Base-by-base conservation (phyloP, 2,888 invertebrate genomes). In the Bembecia ichneumoniformis region DNA sequence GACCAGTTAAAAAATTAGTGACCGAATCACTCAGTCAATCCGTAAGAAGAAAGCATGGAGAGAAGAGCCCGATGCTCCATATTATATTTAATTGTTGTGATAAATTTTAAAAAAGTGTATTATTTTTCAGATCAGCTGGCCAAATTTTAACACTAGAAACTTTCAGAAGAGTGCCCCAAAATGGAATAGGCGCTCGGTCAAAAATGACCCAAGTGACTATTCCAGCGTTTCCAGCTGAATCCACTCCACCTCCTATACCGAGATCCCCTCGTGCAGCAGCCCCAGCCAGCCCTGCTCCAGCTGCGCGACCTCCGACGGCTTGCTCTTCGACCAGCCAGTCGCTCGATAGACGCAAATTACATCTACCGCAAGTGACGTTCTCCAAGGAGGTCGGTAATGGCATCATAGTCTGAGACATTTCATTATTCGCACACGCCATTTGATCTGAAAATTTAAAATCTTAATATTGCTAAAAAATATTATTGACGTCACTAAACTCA, bases 341-440 rank as follows among this genome's bases (percentile, higher is more conserved):
- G 1, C 68, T 88, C 15, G 90, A 91, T 66, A 77, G 90, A 64
- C 89, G 91, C 75, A 90, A 92, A 65, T 87, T 93, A 16, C 90
- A 93, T 63, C 82, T 94, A 64, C 93, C 94, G 15, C 94, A 94
- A 87, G 94, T 96, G 73, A 94, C 95, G 49, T 95, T 95, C 84
- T 94, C 92, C 72, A 93, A 94, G 77, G 95, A 96, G 95, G 95
- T 96, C 91, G 95, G 95, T 93, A 93, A 91, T 65, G 95, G 95
- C 55, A 93, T 95, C 65, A 91, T 95, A 66, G 95, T 95, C 63
- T 95, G 87, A 88, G 11, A 15, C 13, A 44, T 36, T 50, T 51
- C 47, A 47, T 49, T 51, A 47, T 45, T 40, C 62, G 60, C 65
- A 68, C 74, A 72, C 72, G 74, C 72, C 72, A 72, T 68, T 63